Percentiles rank a stretch among this genome's conserved stretches.
Evolutionary conservation across 2,797 vertebrate genomes (phyloP).

Genomic region (Protosalanx chinensis): DNA sequence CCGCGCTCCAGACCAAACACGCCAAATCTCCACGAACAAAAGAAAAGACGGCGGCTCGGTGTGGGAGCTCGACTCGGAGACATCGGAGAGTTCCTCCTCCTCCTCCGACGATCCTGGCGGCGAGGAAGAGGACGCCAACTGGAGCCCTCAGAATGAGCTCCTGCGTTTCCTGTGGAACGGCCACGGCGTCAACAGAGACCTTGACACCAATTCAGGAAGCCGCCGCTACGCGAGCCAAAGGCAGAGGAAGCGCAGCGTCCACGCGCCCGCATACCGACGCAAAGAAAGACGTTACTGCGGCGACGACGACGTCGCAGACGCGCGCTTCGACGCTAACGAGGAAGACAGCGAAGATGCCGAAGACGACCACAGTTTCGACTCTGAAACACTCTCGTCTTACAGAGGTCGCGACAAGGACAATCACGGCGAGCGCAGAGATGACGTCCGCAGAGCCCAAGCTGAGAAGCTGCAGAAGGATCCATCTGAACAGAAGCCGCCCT

Average conservation of each 20-base stretch:
- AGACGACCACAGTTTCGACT: slow-evolving; percentile 12
- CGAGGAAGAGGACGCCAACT: slow-evolving; percentile 67
- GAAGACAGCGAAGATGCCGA: slow-evolving; percentile 25
- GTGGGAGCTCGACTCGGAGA: slow-evolving; percentile 70
- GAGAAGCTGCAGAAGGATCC: slow-evolving; percentile 79
- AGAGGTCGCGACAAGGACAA: slow-evolving; percentile 74
- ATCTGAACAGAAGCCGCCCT: slow-evolving; percentile 78
- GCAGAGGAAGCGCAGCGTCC: slow-evolving; percentile 81
- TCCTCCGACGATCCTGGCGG: slow-evolving; percentile 79
- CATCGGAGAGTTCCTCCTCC: slow-evolving; percentile 78
- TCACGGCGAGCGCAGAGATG: slow-evolving; percentile 80
- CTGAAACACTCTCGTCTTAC: slow-evolving; percentile 74
- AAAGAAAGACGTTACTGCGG: slow-evolving; percentile 69
- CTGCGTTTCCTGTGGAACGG: slow-evolving; percentile 74
- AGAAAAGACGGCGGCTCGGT: slow-evolving; percentile 68
- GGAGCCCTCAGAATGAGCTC: slow-evolving; percentile 83
- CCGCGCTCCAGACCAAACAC: slow-evolving; percentile 79
- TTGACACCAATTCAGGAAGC: slow-evolving; percentile 64
- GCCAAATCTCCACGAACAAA: slow-evolving; percentile 77
- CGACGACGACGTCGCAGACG: slow-evolving; percentile 71
- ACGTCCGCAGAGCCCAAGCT: slow-evolving; percentile 76
- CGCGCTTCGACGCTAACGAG: slow-evolving; percentile 71
- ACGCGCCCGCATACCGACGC: slow-evolving; percentile 75
- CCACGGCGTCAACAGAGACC: slow-evolving; percentile 69
- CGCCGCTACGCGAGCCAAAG: slow-evolving; percentile 62